Base-by-base conservation (phyloP, 2,888 invertebrate genomes). In the Dicycla oo region DNA sequence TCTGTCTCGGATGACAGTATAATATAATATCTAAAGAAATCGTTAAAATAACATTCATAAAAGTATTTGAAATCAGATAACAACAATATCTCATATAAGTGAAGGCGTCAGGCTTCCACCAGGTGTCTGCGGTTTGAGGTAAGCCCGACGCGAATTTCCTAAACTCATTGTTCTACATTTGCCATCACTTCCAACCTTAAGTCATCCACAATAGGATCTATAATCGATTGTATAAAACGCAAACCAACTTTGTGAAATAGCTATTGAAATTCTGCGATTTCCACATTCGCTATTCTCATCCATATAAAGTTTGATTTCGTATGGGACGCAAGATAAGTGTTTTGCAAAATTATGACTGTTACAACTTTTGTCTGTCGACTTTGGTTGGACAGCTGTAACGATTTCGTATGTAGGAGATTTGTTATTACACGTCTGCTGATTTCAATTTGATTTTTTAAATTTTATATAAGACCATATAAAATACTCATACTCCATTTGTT, bases 91-190 rank as follows among this genome's bases (percentile, higher is more conserved):
- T 91, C 88, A 88, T 90, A 88, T 82, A 88, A 87, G 85, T 88
- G 86, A 86, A 88, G 89, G 89, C 91, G 90, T 89, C 91, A 88
- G 82, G 84, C 85, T 79, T 88, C 85, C 87, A 89, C 87, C 93
- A 91, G 92, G 89, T 92, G 93, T 88, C 91, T 91, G 91, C 83
- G 93, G 92, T 90, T 88, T 89, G 90, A 78, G 92, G 93, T 88
- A 86, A 86, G 73, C 88, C 85, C 84, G 69, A 76, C 79, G 79
- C 69, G 78, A 85, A 86, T 87, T 79, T 86, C 82, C 87, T 78
- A 78, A 81, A 85, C 72, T 86, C 76, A 79, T 78, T 78, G 78
- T 77, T 73, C 51, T 63, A 64, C n/a, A 68, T 69, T 26, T 75
- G 26, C 51, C 23, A 20, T 15, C 18, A 47, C 23, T 11, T 38